phyloP scores from a whole-genome alignment of 1,140 invertebrate genomes.

The Berghia stephanieae region DNA sequence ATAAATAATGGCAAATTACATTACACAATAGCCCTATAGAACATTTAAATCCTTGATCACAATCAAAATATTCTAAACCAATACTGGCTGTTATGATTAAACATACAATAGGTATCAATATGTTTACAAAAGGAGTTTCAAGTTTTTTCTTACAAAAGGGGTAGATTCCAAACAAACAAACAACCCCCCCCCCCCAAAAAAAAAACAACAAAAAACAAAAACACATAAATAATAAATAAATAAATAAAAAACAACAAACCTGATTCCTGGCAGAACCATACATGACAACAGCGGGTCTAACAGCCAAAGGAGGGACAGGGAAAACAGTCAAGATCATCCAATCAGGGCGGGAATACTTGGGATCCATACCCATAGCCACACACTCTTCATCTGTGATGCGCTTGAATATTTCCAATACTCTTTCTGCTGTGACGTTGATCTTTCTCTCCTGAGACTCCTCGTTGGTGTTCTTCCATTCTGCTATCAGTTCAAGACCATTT shows the following conservation, averaged over 20 bases:
- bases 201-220: too few relatives aligned
- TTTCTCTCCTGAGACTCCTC: conserved; percentile 87
- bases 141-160: too few relatives aligned
- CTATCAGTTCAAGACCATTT: conserved; percentile 89
- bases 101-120: too few relatives aligned
- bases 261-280: conserved; percentile 97
- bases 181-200: too few relatives aligned
- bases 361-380: conserved; percentile 94
- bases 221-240: background rate
- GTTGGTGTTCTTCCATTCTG: conserved; percentile 92
- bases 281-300: conserved; percentile 97
- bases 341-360: conserved; percentile 94
- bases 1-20: too few relatives aligned
- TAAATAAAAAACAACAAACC: conserved; percentile 53
- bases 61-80: too few relatives aligned
- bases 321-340: conserved; percentile 99
- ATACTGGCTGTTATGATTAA: too few relatives aligned
- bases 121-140: too few relatives aligned
- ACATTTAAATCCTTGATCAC: too few relatives aligned
- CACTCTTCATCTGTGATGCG: conserved; percentile 98
- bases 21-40: too few relatives aligned
- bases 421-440: conserved; percentile 90
- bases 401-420: conserved; percentile 96
- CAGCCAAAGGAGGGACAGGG: conserved; percentile 93
- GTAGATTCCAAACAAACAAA: too few relatives aligned